phyloP scores from a whole-genome alignment of 1,140 invertebrate genomes.

The Amyelois transitella region DNA sequence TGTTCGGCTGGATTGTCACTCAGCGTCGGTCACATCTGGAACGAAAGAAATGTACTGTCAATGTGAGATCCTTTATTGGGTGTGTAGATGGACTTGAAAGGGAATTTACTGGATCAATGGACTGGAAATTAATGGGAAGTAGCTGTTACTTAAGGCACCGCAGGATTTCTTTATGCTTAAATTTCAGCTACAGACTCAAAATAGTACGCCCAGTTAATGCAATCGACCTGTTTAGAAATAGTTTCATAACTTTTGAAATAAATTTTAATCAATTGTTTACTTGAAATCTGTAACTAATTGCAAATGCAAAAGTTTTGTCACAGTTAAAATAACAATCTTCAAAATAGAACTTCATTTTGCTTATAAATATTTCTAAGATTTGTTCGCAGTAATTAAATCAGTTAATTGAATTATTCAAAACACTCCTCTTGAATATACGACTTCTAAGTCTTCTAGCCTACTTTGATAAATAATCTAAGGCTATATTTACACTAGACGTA shows the following conservation, averaged over 20 bases:
- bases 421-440: not conserved
- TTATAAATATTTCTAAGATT: too few species aligned
- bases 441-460: not conserved
- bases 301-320: too few species aligned
- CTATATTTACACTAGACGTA: too few species aligned
- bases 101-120: not conserved
- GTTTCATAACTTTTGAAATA: too few species aligned
- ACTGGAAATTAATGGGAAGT: not conserved
- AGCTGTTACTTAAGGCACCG: not conserved
- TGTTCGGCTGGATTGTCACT: slow-evolving; percentile 13
- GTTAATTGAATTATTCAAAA: not conserved
- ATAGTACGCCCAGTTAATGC: too few species aligned
- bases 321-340: too few species aligned
- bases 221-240: too few species aligned
- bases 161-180: not conserved
- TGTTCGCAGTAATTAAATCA: too few species aligned
- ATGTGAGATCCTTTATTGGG: not conserved
- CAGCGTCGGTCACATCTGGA: slow-evolving; percentile 40
- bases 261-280: too few species aligned
- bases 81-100: not conserved
- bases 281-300: too few species aligned
- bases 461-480: too few species aligned
- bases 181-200: not conserved
- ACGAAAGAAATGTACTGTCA: slow-evolving; percentile 25
- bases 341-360: too few species aligned